Percentiles rank a stretch among this genome's conserved stretches.
Conservation (phyloP, 2,797 vertebrate species). For the Hemitrygon akajei region DNA sequence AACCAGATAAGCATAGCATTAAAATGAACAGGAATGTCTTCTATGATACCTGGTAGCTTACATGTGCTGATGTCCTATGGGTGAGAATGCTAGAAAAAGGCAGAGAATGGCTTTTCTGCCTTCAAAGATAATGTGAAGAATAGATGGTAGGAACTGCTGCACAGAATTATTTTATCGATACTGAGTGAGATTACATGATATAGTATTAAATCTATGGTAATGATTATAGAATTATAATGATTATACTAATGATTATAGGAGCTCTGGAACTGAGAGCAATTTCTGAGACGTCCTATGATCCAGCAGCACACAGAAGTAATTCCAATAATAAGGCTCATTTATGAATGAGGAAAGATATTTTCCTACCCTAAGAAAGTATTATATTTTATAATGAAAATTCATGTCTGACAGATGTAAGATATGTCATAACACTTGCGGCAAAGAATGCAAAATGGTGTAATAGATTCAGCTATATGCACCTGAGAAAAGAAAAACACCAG, state of each 20-base stretch:
- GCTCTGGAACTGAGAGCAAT: background rate
- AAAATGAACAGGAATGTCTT: background rate
- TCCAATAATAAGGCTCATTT: background rate
- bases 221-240: too few relatives aligned
- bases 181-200: background rate
- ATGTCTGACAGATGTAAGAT: background rate
- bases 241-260: background rate
- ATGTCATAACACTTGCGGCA: background rate
- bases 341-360: background rate
- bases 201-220: background rate
- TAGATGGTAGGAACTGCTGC: background rate
- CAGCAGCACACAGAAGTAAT: background rate
- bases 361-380: background rate
- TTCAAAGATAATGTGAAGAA: background rate
- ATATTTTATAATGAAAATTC: background rate
- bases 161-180: background rate
- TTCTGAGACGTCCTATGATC: background rate
- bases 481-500: background rate
- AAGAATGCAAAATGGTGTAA: background rate
- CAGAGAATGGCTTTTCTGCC: background rate
- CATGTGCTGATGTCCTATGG: background rate
- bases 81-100: background rate
- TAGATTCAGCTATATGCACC: background rate
- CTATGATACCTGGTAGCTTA: background rate
- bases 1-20: background rate